Conservation (phyloP, 2,113 vertebrate species). For the Anhinga anhinga region DNA sequence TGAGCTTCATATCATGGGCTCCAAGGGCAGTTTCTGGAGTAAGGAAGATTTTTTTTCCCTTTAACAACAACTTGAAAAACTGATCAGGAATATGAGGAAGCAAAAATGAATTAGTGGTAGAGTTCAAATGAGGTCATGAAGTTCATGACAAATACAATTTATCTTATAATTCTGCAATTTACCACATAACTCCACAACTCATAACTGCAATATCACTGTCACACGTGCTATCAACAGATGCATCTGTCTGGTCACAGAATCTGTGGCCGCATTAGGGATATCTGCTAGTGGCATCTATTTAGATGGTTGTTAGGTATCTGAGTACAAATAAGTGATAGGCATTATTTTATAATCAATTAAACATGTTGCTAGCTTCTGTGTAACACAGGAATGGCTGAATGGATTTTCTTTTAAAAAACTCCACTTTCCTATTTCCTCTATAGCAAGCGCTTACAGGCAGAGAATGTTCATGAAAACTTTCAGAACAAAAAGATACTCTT, state of each 20-base stretch:
- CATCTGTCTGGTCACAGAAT: neutral
- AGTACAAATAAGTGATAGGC: neutral
- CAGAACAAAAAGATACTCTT: slow-evolving; percentile 16
- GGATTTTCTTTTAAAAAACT: neutral
- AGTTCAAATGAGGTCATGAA: neutral
- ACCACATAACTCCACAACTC: neutral
- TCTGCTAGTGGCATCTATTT: neutral
- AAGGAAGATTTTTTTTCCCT: neutral
- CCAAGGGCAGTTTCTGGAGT: neutral
- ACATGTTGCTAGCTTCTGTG: neutral
- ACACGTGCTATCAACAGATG: neutral
- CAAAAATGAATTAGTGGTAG: neutral
- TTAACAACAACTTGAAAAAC: neutral
- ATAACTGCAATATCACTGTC: neutral
- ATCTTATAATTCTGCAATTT: neutral
- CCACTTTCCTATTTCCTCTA: neutral
- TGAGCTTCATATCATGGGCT: neutral
- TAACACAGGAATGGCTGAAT: neutral
- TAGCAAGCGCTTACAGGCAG: neutral
- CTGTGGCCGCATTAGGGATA: neutral
- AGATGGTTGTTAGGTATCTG: neutral
- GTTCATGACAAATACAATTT: neutral
- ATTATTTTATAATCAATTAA: neutral
- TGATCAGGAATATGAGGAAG: neutral
- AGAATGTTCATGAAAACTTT: neutral